Evolutionary conservation across 1,140 invertebrate genomes (phyloP).

Genomic region (Gonioctena quinquepunctata): DNA sequence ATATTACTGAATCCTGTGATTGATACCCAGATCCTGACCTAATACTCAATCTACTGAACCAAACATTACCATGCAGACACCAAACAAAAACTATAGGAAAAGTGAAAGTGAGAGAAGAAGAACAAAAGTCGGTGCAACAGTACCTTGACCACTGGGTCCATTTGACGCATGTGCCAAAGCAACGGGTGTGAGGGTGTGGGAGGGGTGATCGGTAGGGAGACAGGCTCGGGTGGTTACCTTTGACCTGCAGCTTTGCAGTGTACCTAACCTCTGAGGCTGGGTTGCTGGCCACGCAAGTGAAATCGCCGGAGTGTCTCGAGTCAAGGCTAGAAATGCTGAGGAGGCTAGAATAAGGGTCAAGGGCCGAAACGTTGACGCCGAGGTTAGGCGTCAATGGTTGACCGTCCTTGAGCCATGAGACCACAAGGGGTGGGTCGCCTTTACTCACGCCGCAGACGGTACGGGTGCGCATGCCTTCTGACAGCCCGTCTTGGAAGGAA

Average conservation of each 20-base stretch:
- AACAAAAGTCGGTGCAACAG: slow-evolving; percentile 54
- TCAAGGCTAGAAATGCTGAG: slow-evolving; percentile 77
- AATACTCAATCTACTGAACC: not conserved
- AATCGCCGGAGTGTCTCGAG: slow-evolving; percentile 76
- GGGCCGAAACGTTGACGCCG: slow-evolving; percentile 70
- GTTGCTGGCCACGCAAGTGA: slow-evolving; percentile 81
- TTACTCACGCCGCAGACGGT: slow-evolving; percentile 83
- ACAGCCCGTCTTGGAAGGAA: slow-evolving; percentile 79
- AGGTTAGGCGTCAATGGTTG: slow-evolving; percentile 65
- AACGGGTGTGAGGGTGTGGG: slow-evolving; percentile 51
- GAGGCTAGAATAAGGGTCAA: slow-evolving; percentile 75
- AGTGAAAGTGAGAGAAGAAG: slow-evolving; percentile 38
- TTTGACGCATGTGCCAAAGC: slow-evolving; percentile 61
- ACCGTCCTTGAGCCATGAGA: slow-evolving; percentile 80
- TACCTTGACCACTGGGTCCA: slow-evolving; percentile 53
- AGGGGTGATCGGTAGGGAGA: not conserved
- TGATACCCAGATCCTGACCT: not conserved
- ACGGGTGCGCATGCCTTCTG: slow-evolving; percentile 82
- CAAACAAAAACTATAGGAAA: slow-evolving; percentile 27
- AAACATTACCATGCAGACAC: slow-evolving; percentile 14
- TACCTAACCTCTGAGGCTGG: slow-evolving; percentile 77
- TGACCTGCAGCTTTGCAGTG: slow-evolving; percentile 79
- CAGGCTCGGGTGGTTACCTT: slow-evolving; percentile 64
- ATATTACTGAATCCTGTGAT: not conserved
- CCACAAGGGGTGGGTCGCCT: slow-evolving; percentile 75